Base-by-base conservation (phyloP, 2,797 vertebrate species). In the Sebastes flavidus region DNA sequence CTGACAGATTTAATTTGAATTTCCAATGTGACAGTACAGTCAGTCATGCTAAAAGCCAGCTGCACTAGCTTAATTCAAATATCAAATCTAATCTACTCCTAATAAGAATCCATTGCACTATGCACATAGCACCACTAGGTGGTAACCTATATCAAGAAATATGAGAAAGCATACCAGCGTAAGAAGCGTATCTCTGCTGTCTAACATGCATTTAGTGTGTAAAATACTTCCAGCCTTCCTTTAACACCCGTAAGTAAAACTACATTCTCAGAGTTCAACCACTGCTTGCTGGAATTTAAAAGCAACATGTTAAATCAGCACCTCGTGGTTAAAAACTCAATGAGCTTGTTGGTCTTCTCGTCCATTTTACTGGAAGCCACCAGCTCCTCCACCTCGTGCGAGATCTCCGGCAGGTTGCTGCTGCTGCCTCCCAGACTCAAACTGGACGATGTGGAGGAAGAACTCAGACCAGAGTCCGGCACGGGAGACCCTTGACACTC, bases 291-390 rank as follows among this genome's bases (percentile, higher is more conserved):
- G 10, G 8, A 65, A 54, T 46, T 7, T 2, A 20, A 13, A 13
- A 72, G 62, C 38, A 18, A 10, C 10, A 54, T 8, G 22, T 61
- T 0, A 8, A 4, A 68, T 14, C 5, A 14, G 46, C 88, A 95
- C 98, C 98, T 99, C 88, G 97, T 98, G 12, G 97, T 98, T 90
- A 99, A 95, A 92, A 99, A 99, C 93, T 99, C 98, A 58, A 99
- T 98, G 86, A 99, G 97, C 90, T 99, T 99, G 92, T 97, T 97
- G 14, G 97, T 97, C 90, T 98, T 99, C 84, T 98, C 97, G 71
- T 99, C 96, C 1, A 90, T 91, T 88, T 98, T 97, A 24, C 62
- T 90, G 4, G 95, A 91, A 65, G 95, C 91, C 61, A 96, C 97
- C 78, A 96, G 94, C 46, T 98, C 97, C 67, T 99, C 98, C 58